Percentiles rank a stretch among this genome's conserved stretches.
These are phyloP conservation scores for Pocillopora meandrina DNA, from an alignment of 92 coral and sea anemone genomes.

Conservation along the genomic window DNA sequence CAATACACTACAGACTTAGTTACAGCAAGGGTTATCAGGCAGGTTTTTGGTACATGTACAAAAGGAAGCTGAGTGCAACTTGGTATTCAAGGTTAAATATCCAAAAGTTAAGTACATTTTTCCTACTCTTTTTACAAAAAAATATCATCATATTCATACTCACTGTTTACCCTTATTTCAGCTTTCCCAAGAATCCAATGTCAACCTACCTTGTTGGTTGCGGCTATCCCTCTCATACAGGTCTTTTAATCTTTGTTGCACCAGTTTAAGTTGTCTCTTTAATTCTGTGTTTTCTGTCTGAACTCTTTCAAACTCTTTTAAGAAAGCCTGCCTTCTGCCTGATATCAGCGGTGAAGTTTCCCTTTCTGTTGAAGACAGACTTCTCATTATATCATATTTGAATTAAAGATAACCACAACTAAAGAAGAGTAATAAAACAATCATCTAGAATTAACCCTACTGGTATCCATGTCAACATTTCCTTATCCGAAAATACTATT, in stretches of 20 bases:
- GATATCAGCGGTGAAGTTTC: slow-evolving; percentile 5
- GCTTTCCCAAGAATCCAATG: not conserved
- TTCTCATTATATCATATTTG: not conserved
- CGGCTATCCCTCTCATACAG: slow-evolving; percentile 45
- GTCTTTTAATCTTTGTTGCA: slow-evolving; percentile 59
- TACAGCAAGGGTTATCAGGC: too few relatives aligned
- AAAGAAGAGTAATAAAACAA: not conserved
- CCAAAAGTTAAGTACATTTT: too few relatives aligned
- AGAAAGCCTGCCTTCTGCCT: slow-evolving; percentile 13
- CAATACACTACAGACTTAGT: too few relatives aligned
- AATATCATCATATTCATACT: not conserved
- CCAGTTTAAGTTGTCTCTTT: slow-evolving; percentile 52
- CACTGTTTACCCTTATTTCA: not conserved
- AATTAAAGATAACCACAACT: not conserved
- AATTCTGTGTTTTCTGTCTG: slow-evolving; percentile 48
- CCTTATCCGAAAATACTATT: not conserved
- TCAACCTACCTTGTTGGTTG: slow-evolving; percentile 16
- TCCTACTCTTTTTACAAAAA: too few relatives aligned
- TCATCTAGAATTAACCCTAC: not conserved
- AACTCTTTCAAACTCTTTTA: slow-evolving; percentile 25
- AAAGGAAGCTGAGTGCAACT: too few relatives aligned
- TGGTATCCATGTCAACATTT: not conserved
- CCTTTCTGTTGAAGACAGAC: not conserved
- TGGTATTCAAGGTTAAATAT: too few relatives aligned
- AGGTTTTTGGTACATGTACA: too few relatives aligned